Base-by-base conservation (phyloP, 1,140 invertebrate species). In the Drosophila simulans region DNA sequence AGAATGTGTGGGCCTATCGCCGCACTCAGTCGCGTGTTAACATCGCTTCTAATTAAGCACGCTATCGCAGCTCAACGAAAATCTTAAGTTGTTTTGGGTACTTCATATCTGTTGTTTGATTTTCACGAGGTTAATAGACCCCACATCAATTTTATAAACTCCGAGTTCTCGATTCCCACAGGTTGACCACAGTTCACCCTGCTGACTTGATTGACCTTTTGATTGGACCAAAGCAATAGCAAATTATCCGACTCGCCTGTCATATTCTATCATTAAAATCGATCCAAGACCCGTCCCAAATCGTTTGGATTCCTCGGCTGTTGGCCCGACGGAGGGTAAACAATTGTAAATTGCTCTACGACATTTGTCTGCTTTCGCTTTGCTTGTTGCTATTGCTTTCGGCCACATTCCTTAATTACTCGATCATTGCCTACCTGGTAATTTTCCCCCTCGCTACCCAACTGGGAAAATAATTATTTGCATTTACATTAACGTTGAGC, bases 31-130 rank as follows among this genome's bases (percentile, higher is more conserved):
- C 77, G 59, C 81, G 62, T 84, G 80, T 84, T 84, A 84, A 84
- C 80, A 84, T 84, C 51, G 58, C 63, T 84, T 77, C 65, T 77
- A 84, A 84, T 84, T 84, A 80, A 80, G 45, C 58, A 37, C 45
- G 39, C 40, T 59, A 62, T 52, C n/a, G 15, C 13, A 39, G 13
- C 35, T 49, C 11, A 22, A 64, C 39, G 8, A 34, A 11, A 11
- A n/a, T 39, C 39, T 59, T 12, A 22, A 25, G 37, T 20, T 37
- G 27, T 45, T 4, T 43, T 10, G 42, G 11, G 13, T 39, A 12
- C 37, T 39, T 0, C 37, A 5, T 39, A 39, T 37, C 35, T 27
- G 35, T 11, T 3, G 10, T 12, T 37, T 37, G 10, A 5, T 10
- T 12, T 1, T 3, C 22, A 27, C 1, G 1, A 15, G 49, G 52